Evolutionary conservation across 1,140 invertebrate genomes (phyloP), one percentile per base, ranked within the genome.

Genomic region (Callitettix versicolor): DNA sequence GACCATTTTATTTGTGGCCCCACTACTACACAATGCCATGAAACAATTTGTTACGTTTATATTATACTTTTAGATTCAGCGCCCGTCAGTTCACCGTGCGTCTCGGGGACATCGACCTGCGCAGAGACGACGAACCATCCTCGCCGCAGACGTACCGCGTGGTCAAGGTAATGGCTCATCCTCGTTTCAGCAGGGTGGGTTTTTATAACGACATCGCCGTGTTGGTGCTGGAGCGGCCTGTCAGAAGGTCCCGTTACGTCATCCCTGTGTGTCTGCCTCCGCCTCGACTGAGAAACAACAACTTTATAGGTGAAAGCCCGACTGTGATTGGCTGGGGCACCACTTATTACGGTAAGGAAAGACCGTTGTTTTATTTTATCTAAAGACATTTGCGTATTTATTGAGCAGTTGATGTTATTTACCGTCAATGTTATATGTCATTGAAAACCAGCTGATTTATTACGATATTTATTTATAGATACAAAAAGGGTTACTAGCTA

Each of bases 281-380:
- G 11, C 70, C 69, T 1, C 69, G 75, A 21, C 70, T 80, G 38
- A 69, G 71, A 15, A 67, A 70, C 2, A 76, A 82, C 55, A 73
- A 69, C 26, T 86, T 87, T 61, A 77, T 82, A 17, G 86, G 86
- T 1, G 72, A 74, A 17, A 78, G 83, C 58, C 86, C 86, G 1
- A 92, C 89, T 0, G 90, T 94, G 0, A 86, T 92, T 12, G 90
- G 90, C n/a, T 95, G 90, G 89, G 91, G 91, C 18, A 89, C 85
- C 6, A 87, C 87, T 2, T 85, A 87, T 63, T 86, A 91, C 68
- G 84, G 79, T 79, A 67, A 65, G 58, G 24, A 24, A n/a, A 21
- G 15, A 30, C n/a, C n/a, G n/a, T n/a, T n/a, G n/a, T n/a, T n/a
- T n/a, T n/a, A n/a, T n/a, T n/a, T n/a, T n/a, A n/a, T n/a, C n/a